Percentiles rank a stretch among this genome's conserved stretches.
Conservation (phyloP, 2,797 vertebrate species). For the Urosaurus nigricauda region DNA sequence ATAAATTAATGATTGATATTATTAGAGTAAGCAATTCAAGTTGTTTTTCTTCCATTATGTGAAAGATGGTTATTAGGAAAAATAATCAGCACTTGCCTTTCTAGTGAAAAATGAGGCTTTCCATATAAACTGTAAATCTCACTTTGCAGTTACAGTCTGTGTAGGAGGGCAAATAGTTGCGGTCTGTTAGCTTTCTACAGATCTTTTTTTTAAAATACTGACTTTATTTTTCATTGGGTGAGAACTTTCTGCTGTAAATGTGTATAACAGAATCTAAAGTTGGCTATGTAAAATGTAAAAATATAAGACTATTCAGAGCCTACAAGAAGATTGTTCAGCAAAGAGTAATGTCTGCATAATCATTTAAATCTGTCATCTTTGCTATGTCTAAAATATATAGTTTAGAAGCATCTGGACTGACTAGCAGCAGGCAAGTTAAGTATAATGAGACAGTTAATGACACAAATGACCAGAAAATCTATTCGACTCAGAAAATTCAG, state of each 20-base stretch:
- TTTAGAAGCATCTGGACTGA: slow-evolving; percentile 9
- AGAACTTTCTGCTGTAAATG: slow-evolving; percentile 23
- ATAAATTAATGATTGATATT: background rate
- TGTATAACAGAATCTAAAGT: slow-evolving; percentile 23
- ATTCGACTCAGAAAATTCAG: background rate
- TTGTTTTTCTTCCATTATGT: background rate
- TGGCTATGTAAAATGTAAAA: slow-evolving; percentile 25
- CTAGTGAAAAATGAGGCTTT: slow-evolving; percentile 22
- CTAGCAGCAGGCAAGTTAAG: background rate
- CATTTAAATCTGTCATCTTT: slow-evolving; percentile 50
- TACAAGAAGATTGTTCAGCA: slow-evolving; percentile 40
- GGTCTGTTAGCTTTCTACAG: slow-evolving; percentile 43
- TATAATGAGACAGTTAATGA: background rate
- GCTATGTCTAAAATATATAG: slow-evolving; percentile 13
- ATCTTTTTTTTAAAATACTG: slow-evolving; percentile 15
- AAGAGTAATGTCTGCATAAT: slow-evolving; percentile 50
- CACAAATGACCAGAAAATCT: slow-evolving; percentile 6
- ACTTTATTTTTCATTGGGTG: background rate
- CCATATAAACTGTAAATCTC: slow-evolving; percentile 45
- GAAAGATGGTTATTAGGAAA: background rate
- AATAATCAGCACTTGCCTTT: slow-evolving; percentile 5
- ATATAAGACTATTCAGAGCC: slow-evolving; percentile 54
- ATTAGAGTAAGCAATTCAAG: background rate
- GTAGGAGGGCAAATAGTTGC: slow-evolving; percentile 53
- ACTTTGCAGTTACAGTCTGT: slow-evolving; percentile 23